Base-by-base conservation (phyloP, 2,113 vertebrate species). In the Numida meleagris region DNA sequence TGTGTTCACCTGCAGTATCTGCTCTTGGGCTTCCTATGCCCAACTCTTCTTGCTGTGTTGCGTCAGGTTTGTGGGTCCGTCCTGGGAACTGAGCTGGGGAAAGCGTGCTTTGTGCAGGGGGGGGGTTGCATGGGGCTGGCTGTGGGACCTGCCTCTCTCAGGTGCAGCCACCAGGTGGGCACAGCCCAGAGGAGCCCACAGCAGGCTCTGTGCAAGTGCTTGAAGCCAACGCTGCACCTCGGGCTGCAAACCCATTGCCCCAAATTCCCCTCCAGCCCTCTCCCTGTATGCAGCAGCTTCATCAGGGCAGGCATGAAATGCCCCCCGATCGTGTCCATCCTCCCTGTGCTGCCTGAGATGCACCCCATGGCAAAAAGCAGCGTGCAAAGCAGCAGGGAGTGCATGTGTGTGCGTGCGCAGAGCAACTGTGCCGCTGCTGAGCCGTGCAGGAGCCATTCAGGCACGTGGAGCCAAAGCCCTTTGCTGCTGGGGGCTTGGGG, bases 391-490 rank as follows among this genome's bases (percentile, higher is more conserved):
- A 7, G 23, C n/a, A 53, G 61, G 63, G 48, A 12, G 16, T 14
- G 19, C 31, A 34, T 27, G 46, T 10, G 3, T 12, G 29, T 10
- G 50, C 5, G 38, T 25, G 10, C 42, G 80, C 94, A 5, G 80
- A 79, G 86, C 88, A 90, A 94, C 93, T 93, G 96, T 94, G 95
- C 89, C 92, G 92, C 63, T 4, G 2, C 65, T 43, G 5, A 73
- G 46, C 55, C 38, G 2, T 31, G 82, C 62, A 3, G 15, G 65
- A 36, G 40, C 19, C 23, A 43, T 15, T 79, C 10, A 63, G 96
- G 96, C 95, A 96, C 80, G 45, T 90, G 96, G 89, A 87, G 89
- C 66, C 40, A 79, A 94, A 94, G 86, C 89, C 89, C 70, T 14
- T 83, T 10, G n/a, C 95, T 85, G 95, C 81, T 61, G 71, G 78